These are phyloP conservation scores for Drosophila watanabei DNA, from an alignment of 1,140 invertebrate genomes.

Conservation along the genomic window DNA sequence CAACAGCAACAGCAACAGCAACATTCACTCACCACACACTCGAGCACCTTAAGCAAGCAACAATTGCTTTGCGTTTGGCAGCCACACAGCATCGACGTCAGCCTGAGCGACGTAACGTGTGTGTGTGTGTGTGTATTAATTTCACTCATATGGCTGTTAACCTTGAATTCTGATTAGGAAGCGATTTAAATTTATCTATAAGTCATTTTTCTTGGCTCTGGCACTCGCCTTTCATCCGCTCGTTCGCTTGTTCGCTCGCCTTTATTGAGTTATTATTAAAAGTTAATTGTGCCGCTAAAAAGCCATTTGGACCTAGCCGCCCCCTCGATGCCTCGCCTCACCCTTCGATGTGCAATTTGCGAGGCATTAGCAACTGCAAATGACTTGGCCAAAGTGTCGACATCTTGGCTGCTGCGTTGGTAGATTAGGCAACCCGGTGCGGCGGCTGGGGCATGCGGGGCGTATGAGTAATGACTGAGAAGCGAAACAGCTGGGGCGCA, in stretches of 20 bases:
- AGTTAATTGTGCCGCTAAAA: conserved; percentile 77
- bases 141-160: conserved; percentile 77
- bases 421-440: conserved; percentile 50
- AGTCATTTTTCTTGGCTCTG: conserved; percentile 58
- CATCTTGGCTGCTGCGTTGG: conserved; percentile 60
- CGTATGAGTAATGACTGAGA: conserved; percentile 77
- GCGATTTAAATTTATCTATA: conserved; percentile 79
- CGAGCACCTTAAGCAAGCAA: conserved; percentile 25
- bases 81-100: conserved; percentile 65
- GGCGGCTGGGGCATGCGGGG: conserved; percentile 39
- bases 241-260: conserved; percentile 15
- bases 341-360: conserved; percentile 59
- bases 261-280: conserved; percentile 76
- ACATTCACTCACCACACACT: conserved; percentile 66
- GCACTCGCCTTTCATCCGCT: conserved; percentile 25
- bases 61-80: conserved; percentile 69
- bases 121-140: conserved; percentile 57
- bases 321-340: neutral
- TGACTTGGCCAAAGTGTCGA: conserved; percentile 70
- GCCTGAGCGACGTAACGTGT: conserved; percentile 10
- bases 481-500: conserved; percentile 67
- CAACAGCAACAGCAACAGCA: conserved; percentile 49
- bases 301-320: conserved; percentile 42
- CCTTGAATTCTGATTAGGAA: conserved; percentile 84
- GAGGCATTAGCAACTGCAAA: conserved; percentile 74